Evolutionary conservation across 1,140 invertebrate genomes (phyloP).

Genomic region (Bombus confusus): DNA sequence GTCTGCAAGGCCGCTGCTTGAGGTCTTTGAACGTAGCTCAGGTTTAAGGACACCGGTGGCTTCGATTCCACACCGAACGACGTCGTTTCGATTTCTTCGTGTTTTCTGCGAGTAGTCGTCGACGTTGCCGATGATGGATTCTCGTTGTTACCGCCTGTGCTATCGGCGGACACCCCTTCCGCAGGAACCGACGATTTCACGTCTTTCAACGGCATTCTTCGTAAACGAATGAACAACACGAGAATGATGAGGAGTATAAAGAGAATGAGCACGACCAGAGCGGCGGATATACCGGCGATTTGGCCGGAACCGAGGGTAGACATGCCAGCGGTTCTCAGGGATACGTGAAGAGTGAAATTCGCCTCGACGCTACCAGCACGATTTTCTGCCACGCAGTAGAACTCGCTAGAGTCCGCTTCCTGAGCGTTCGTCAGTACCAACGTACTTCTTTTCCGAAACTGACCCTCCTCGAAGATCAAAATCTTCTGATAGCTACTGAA

Average conservation of each 20-base stretch:
- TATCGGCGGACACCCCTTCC: slow-evolving; percentile 84
- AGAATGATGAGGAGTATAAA: slow-evolving; percentile 89
- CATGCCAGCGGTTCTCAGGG: slow-evolving; percentile 89
- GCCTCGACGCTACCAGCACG: slow-evolving; percentile 95
- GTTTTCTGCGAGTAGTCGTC: slow-evolving; percentile 72
- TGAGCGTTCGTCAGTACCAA: slow-evolving; percentile 93
- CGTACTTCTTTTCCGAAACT: slow-evolving; percentile 87
- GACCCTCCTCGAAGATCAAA: slow-evolving; percentile 90
- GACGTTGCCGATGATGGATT: slow-evolving; percentile 70
- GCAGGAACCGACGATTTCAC: slow-evolving; percentile 89
- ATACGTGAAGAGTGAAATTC: slow-evolving; percentile 94
- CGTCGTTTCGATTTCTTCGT: slow-evolving; percentile 77
- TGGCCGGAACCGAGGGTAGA: slow-evolving; percentile 91
- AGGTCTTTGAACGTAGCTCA: slow-evolving; percentile 75
- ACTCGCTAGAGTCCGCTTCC: slow-evolving; percentile 93
- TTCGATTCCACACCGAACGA: slow-evolving; percentile 74
- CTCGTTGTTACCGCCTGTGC: slow-evolving; percentile 73
- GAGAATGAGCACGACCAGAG: slow-evolving; percentile 90
- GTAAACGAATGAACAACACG: slow-evolving; percentile 87
- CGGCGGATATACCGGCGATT: slow-evolving; percentile 92
- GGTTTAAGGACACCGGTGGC: slow-evolving; percentile 71
- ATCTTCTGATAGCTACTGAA: slow-evolving; percentile 92
- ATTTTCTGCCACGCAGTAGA: slow-evolving; percentile 96
- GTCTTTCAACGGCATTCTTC: slow-evolving; percentile 87
- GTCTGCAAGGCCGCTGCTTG: slow-evolving; percentile 54